phyloP scores from a whole-genome alignment of 2,888 invertebrate species.

The Miltochrista miniata region DNA sequence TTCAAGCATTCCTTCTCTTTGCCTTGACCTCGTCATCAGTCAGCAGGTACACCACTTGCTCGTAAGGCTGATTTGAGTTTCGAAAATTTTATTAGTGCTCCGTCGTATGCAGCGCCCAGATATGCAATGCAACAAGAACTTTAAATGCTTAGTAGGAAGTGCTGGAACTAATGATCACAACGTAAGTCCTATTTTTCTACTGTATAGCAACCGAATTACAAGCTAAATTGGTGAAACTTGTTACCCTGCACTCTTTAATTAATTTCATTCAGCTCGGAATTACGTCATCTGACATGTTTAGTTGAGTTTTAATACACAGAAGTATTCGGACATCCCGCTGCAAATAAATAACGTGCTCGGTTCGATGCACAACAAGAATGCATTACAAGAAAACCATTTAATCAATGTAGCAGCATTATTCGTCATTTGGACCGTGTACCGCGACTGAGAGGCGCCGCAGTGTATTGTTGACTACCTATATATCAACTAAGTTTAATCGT shows the following conservation, averaged over 20 bases:
- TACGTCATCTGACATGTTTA: slow-evolving; percentile 29
- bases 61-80: too few relatives aligned
- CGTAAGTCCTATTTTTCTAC: slow-evolving; percentile 5
- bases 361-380: slow-evolving; percentile 31
- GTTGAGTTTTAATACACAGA: slow-evolving; percentile 20
- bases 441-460: slow-evolving; percentile 51
- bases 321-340: slow-evolving; percentile 18
- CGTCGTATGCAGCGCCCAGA: too few relatives aligned
- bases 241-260: slow-evolving; percentile 33
- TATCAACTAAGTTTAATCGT: slow-evolving; percentile 61
- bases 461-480: slow-evolving; percentile 47
- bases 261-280: slow-evolving; percentile 27
- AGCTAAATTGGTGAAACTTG: slow-evolving; percentile 26
- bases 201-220: slow-evolving; percentile 22
- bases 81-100: too few relatives aligned
- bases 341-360: slow-evolving; percentile 24
- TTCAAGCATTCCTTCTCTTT: too few relatives aligned
- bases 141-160: too few relatives aligned
- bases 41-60: too few relatives aligned
- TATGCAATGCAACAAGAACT: too few relatives aligned
- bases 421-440: slow-evolving; percentile 44
- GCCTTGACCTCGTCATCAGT: too few relatives aligned
- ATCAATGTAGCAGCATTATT: slow-evolving; percentile 32
- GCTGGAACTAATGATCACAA: not conserved
- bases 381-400: slow-evolving; percentile 39